Conservation (phyloP, 2,888 invertebrate genomes). For the Allophyes oxyacanthae region DNA sequence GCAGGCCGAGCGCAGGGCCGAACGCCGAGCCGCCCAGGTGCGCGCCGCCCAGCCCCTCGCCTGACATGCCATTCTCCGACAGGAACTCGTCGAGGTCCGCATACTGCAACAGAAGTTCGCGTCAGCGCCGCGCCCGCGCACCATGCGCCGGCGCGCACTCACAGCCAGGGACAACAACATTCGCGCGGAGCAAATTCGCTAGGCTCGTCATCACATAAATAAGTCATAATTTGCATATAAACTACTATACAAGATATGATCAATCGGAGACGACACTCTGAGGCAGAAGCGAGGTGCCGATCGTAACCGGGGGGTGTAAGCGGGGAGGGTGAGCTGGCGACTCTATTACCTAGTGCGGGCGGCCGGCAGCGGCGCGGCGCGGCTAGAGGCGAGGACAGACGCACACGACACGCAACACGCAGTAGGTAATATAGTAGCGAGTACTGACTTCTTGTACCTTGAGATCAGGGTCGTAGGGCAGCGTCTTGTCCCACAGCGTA, state of each 20-base stretch:
- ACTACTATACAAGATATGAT: slow-evolving; percentile 31
- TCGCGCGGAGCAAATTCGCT: slow-evolving; percentile 57
- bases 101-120: slow-evolving; percentile 91
- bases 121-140: slow-evolving; percentile 35
- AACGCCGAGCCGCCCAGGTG: slow-evolving; percentile 91
- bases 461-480: slow-evolving; percentile 97
- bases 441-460: slow-evolving; percentile 95
- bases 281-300: slow-evolving; percentile 37
- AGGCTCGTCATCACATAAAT: slow-evolving; percentile 44
- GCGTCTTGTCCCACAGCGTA: slow-evolving; percentile 98
- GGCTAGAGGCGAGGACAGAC: slow-evolving; percentile 65
- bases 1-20: slow-evolving; percentile 89
- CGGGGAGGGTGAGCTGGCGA: slow-evolving; percentile 56
- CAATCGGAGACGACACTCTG: slow-evolving; percentile 33
- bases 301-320: slow-evolving; percentile 29
- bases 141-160: slow-evolving; percentile 28
- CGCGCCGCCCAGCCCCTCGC: slow-evolving; percentile 92
- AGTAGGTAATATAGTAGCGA: slow-evolving; percentile 82
- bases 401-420: slow-evolving; percentile 79
- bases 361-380: slow-evolving; percentile 38
- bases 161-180: slow-evolving; percentile 29
- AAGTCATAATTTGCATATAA: slow-evolving; percentile 37
- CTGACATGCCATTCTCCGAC: slow-evolving; percentile 97
- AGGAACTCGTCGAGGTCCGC: slow-evolving; percentile 99
- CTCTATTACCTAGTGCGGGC: slow-evolving; percentile 83